Evolutionary conservation across 1,140 invertebrate species (phyloP), one percentile per base, ranked within the genome.

Genomic region (Hyphantria cunea): DNA sequence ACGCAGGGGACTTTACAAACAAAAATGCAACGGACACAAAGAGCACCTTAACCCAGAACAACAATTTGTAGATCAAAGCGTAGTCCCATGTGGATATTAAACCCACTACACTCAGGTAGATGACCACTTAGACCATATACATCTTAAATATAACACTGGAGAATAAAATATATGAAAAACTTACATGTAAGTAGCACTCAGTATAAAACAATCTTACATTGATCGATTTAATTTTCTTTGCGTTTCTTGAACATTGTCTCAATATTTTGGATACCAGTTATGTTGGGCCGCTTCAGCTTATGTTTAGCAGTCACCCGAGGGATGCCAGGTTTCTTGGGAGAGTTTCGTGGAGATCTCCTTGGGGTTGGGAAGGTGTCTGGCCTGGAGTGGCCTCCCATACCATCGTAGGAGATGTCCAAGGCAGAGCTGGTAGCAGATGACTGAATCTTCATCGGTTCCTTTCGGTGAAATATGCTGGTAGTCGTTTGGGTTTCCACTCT

Each of bases 321-420:
- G 6, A 80, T 59, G 2, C 56, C 64, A 15, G 53, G 75, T 37
- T 80, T 81, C 6, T 72, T 6, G 0, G 66, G 54, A 6, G 66
- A 68, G 0, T 50, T 68, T n/a, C 64, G 75, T 0, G 66, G 54
- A 6, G 66, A 68, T 1, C 47, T 68, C 13, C 64, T 76, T 0
- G 80, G 78, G 3, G 62, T 63, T 0, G 90, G 90, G 55, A 91
- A 91, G 0, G 58, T 64, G 25, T 89, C 86, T 0, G 78, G 32
- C 51, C 84, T 89, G 5, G 82, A 88, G 63, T 90, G 90, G 9
- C 88, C 88, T 0, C 89, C 89, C 5, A 90, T 71, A 0, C 89
- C 89, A 32, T 91, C 82, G 39, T 86, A 90, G 0, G 79, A 77
- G 6, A 80, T 76, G 14, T 86, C 74, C 6, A 44, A 31, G 15